Evolutionary conservation across 2,797 vertebrate genomes (phyloP).

Genomic region (Australoheros facetus): DNA sequence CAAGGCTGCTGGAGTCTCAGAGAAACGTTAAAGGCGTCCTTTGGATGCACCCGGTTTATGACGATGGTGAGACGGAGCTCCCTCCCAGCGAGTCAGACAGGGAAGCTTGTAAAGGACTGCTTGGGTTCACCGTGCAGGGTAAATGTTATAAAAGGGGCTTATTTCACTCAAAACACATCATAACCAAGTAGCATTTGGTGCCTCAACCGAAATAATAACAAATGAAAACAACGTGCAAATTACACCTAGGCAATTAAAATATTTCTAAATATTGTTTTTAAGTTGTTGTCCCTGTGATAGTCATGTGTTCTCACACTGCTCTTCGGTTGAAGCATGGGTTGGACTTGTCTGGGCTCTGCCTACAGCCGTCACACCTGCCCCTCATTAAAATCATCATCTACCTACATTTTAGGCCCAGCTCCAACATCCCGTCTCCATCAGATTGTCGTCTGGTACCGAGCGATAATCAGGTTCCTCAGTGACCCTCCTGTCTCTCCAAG

Average conservation of each 20-base stretch:
- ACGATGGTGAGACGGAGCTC: background rate
- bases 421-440: too few species aligned
- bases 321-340: too few species aligned
- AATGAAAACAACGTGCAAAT: background rate
- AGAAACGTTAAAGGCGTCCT: background rate
- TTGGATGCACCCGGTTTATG: background rate
- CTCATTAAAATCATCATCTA: too few species aligned
- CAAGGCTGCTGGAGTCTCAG: background rate
- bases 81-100: background rate
- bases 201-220: background rate
- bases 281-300: background rate
- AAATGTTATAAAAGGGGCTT: background rate
- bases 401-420: too few species aligned
- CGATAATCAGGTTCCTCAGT: too few species aligned
- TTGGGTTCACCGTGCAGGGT: background rate
- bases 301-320: too few species aligned
- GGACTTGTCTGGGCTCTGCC: too few species aligned
- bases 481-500: too few species aligned
- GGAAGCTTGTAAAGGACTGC: background rate
- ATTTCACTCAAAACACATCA: background rate
- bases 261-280: background rate
- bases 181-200: background rate
- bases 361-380: too few species aligned
- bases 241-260: background rate
- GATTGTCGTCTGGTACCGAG: too few species aligned